These are phyloP conservation scores for Aphaenogaster rudis DNA, from an alignment of 1,140 invertebrate species.

Conservation along the genomic window DNA sequence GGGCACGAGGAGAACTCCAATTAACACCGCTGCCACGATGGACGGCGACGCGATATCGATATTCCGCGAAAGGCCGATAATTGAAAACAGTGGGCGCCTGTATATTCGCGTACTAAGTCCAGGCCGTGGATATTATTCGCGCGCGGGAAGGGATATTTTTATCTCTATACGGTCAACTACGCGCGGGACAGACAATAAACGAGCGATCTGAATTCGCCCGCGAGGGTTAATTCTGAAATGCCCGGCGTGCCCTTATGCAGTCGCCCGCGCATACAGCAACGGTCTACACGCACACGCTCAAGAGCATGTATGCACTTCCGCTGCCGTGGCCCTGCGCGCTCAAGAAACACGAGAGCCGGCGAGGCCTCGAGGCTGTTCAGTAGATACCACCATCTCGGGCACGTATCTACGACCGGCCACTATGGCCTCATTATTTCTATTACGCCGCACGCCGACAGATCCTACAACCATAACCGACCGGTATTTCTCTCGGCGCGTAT, in stretches of 20 bases:
- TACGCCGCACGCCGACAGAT: conserved; percentile 72
- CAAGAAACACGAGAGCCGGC: conserved; percentile 61
- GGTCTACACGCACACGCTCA: not conserved
- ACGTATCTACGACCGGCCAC: conserved; percentile 70
- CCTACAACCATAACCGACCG: conserved; percentile 44
- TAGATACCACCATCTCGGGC: conserved; percentile 70
- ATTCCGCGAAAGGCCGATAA: conserved; percentile 49
- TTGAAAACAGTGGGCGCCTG: conserved; percentile 33
- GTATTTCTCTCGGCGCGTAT: not conserved
- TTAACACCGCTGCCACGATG: conserved; percentile 30
- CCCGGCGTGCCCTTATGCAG: conserved; percentile 23
- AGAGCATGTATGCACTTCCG: conserved; percentile 49
- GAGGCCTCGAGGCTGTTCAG: conserved; percentile 70
- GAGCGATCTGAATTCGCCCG: conserved; percentile 57
- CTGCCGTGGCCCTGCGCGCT: conserved; percentile 24
- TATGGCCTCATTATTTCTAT: conserved; percentile 79
- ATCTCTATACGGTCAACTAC: conserved; percentile 15
- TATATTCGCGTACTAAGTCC: conserved; percentile 1
- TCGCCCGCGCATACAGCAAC: not conserved
- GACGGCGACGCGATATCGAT: conserved; percentile 42
- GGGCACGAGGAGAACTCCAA: conserved; percentile 27
- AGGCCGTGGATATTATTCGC: conserved; percentile 7
- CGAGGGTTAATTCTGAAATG: conserved; percentile 65
- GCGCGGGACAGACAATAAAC: conserved; percentile 37
- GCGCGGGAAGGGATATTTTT: conserved; percentile 14